These are phyloP conservation scores for Clunio marinus DNA, from an alignment of 2,888 invertebrate genomes.

Conservation along the genomic window DNA sequence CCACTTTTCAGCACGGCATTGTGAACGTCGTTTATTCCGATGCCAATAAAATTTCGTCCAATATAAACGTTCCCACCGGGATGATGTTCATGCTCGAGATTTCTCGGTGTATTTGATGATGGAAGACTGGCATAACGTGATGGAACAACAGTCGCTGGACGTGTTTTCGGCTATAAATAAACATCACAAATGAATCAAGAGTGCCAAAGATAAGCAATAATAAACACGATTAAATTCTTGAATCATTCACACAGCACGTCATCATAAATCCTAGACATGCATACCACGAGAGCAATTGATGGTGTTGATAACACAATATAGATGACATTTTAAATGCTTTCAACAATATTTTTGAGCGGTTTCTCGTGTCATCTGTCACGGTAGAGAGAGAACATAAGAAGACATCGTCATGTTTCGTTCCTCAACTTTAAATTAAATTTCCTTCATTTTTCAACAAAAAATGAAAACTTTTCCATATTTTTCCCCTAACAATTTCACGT, in stretches of 20 bases:
- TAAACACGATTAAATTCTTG: neutral
- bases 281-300: neutral
- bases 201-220: neutral
- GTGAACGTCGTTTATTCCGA: constrained; percentile 52
- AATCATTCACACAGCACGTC: neutral
- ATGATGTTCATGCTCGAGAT: constrained; percentile 40
- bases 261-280: neutral
- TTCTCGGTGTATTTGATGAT: constrained; percentile 46
- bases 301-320: constrained; percentile 6
- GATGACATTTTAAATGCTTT: neutral
- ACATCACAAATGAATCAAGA: constrained; percentile 9
- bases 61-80: constrained; percentile 44
- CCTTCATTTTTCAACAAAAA: neutral
- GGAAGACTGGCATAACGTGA: constrained; percentile 52
- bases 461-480: neutral
- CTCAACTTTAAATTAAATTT: neutral
- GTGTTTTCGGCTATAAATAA: constrained; percentile 48
- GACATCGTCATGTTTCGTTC: neutral
- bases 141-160: constrained; percentile 46
- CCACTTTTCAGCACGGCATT: constrained; percentile 51
- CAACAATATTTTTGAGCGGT: neutral
- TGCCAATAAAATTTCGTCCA: constrained; percentile 49
- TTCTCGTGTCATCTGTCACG: too few relatives aligned
- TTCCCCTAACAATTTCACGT: too few relatives aligned
- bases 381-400: too few relatives aligned